Base-by-base conservation (phyloP, 2,797 vertebrate genomes). In the Amblyraja radiata region DNA sequence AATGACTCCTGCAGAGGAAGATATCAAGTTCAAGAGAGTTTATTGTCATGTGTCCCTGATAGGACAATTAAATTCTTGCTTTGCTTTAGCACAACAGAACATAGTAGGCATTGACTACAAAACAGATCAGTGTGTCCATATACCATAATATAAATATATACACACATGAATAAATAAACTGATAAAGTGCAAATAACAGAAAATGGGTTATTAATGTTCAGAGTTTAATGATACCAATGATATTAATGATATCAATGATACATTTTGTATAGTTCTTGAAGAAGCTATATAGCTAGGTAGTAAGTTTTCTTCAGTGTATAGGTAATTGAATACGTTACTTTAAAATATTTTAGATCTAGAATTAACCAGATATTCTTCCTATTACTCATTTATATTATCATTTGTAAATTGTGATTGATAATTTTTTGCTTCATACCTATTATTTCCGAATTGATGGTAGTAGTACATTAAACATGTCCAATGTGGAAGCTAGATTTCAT, bases 1-100 rank as follows among this genome's bases (percentile, higher is more conserved):
- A 74, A n/a, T 58, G 81, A 93, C 18, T 74, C 77, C 93, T 93
- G 18, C 46, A 74, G 32, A 88, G 63, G 84, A 88, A 88, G 16
- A 88, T 36, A 88, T 36, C 84, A 86, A 28, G n/a, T n/a, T n/a
- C n/a, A n/a, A n/a, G n/a, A n/a, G n/a, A n/a, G n/a, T n/a, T n/a
- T n/a, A n/a, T n/a, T n/a, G n/a, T n/a, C n/a, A n/a, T n/a, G n/a
- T n/a, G n/a, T n/a, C n/a, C n/a, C n/a, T n/a, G n/a, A n/a, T n/a
- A n/a, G n/a, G n/a, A n/a, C n/a, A n/a, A n/a, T n/a, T n/a, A n/a
- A n/a, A n/a, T n/a, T n/a, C n/a, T n/a, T n/a, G n/a, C n/a, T n/a
- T n/a, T n/a, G n/a, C n/a, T n/a, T n/a, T n/a, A n/a, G n/a, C n/a
- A n/a, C n/a, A n/a, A n/a, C n/a, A n/a, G n/a, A n/a, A n/a, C n/a